Percentiles rank a stretch among this genome's conserved stretches.
Evolutionary conservation across 2,888 invertebrate species (phyloP).

Genomic region (Apamea sordens): DNA sequence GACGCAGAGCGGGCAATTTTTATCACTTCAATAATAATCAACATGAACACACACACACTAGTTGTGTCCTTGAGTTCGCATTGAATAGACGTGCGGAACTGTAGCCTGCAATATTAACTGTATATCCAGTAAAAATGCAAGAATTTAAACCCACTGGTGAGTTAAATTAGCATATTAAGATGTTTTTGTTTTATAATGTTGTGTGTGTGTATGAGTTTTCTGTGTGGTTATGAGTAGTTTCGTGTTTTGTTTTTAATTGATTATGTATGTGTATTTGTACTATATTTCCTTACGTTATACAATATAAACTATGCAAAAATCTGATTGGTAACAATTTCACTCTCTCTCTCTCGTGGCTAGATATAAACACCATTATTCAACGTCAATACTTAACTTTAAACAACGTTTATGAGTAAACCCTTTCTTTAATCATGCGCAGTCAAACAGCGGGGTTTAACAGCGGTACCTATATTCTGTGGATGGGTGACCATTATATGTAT

Average conservation of each 20-base stretch:
- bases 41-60: constrained; percentile 9
- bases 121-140: constrained; percentile 50
- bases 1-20: constrained; percentile 36
- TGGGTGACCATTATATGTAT: no score
- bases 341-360: no score
- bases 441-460: no score
- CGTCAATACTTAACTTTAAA: no score
- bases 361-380: no score
- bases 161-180: not conserved
- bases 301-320: not conserved
- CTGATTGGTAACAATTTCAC: not conserved
- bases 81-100: not conserved
- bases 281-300: not conserved
- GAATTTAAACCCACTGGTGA: constrained; percentile 61
- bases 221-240: not conserved
- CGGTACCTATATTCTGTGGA: no score
- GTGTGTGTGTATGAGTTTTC: not conserved
- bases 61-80: constrained; percentile 53
- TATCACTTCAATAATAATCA: constrained; percentile 53
- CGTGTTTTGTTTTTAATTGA: not conserved
- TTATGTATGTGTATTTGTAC: not conserved
- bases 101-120: not conserved
- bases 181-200: no score
- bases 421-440: no score
- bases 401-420: no score